Evolutionary conservation across 2,113 vertebrate species (phyloP), one percentile per base, ranked within the genome.

Genomic region (Erythrocercus mccallii): DNA sequence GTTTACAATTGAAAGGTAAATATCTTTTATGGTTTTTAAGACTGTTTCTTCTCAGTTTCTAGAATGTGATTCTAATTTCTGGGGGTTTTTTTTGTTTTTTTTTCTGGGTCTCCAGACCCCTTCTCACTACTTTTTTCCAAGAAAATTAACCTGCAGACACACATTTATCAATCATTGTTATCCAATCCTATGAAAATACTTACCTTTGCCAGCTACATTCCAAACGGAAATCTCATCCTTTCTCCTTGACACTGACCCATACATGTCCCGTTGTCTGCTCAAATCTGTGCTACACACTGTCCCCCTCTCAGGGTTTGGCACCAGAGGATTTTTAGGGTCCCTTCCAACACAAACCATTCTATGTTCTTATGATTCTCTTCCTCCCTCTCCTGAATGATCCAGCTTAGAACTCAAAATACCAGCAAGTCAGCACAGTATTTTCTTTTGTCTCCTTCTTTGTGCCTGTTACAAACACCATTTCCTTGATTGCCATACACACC

Each of bases 401-500:
- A 72, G 16, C 6, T 54, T 35, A 48, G 86, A 82, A 33, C 20
- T 28, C 33, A 23, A 42, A 70, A 40, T 2, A 24, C 28, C 65
- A 76, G 12, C 11, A 62, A 69, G 24, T 8, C n/a, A 74, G 22
- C 19, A n/a, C 2, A 15, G 10, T 3, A 0, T 66, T 66, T 88
- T 42, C 31, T 38, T 3, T 20, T 35, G 13, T 24, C 5, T 81
- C 28, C 12, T 86, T 72, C 30, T 35, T 86, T 10, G 3, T 5
- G 3, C 22, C 60, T 37, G 5, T n/a, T 22, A 6, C 38, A 85
- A 93, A 85, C 33, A 58, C 2, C 2, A 24, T 38, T 87, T 92
- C 60, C 54, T 45, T 3, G 2, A 9, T 17, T 20, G 6, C 27
- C 40, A n/a, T 1, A 31, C 5, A 35, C 1, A 1, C 21, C 5